A percentile compares a stretch with the other conserved stretches of the same genome.
phyloP scores from a whole-genome alignment of 2,888 invertebrate genomes.

The Metacarcinus magister region DNA sequence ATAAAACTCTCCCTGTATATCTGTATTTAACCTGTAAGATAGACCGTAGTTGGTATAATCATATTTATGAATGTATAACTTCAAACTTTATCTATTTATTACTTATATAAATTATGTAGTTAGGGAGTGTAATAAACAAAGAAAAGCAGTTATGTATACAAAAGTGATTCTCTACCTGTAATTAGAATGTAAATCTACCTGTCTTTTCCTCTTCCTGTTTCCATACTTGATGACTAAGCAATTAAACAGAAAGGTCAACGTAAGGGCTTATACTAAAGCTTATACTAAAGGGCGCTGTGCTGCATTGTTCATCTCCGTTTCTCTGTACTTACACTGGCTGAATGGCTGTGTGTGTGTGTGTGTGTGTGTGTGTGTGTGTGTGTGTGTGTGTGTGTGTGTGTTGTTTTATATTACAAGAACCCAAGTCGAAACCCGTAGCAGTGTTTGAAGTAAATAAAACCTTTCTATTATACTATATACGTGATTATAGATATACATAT shows the following conservation, averaged over 20 bases:
- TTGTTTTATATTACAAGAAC: not conserved
- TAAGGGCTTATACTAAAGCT: too few relatives aligned
- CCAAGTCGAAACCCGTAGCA: not conserved
- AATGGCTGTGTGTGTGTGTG: not conserved
- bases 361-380: not conserved
- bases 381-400: not conserved
- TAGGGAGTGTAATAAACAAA: not conserved
- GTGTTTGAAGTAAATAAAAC: not conserved
- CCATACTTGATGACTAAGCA: not conserved
- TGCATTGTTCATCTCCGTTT: not conserved
- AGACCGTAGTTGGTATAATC: not conserved
- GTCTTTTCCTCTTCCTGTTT: not conserved
- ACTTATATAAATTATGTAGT: too few relatives aligned
- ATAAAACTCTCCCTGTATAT: too few relatives aligned
- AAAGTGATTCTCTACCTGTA: not conserved
- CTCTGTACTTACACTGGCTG: not conserved
- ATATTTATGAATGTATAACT: not conserved
- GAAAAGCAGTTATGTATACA: not conserved
- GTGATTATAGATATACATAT: too few relatives aligned
- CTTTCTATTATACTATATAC: too few relatives aligned
- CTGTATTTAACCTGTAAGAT: not conserved
- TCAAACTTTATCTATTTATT: not conserved
- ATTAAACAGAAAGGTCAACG: not conserved
- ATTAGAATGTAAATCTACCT: not conserved
- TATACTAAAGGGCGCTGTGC: not conserved